Conservation (phyloP, 2,797 vertebrate genomes). For the Anomalospiza imberbis region DNA sequence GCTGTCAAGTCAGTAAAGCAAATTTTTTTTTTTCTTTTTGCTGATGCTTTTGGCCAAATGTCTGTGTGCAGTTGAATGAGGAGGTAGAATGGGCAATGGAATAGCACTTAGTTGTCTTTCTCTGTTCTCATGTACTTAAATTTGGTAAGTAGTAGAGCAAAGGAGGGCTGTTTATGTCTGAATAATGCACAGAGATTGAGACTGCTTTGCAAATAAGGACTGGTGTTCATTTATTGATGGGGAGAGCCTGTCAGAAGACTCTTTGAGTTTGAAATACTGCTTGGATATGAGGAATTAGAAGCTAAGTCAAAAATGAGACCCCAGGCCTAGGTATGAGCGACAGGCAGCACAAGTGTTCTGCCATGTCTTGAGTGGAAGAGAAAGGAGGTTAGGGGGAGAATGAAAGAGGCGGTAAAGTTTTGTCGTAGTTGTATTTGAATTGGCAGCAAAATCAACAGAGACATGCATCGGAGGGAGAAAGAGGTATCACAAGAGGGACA, state of each 20-base stretch:
- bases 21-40: not conserved
- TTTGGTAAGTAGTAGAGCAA: not conserved
- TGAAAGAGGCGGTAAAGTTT: not conserved
- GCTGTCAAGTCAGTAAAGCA: not conserved
- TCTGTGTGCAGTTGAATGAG: not conserved
- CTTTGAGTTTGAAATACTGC: not conserved
- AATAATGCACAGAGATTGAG: not conserved
- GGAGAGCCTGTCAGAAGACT: not conserved
- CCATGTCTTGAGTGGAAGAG: not conserved
- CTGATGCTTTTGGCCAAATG: not conserved
- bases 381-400: not conserved
- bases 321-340: not conserved
- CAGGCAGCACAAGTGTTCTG: not conserved
- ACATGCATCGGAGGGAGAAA: not conserved
- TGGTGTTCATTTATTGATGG: not conserved
- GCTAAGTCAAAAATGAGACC: not conserved
- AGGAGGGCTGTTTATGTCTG: not conserved
- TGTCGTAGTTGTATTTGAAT: not conserved
- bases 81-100: not conserved
- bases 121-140: not conserved
- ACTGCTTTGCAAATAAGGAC: not conserved
- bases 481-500: not conserved
- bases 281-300: not conserved
- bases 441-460: not conserved
- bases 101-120: not conserved